Evolutionary conservation across 2,888 invertebrate genomes (phyloP).

Genomic region (Amblyjoppa proteus): DNA sequence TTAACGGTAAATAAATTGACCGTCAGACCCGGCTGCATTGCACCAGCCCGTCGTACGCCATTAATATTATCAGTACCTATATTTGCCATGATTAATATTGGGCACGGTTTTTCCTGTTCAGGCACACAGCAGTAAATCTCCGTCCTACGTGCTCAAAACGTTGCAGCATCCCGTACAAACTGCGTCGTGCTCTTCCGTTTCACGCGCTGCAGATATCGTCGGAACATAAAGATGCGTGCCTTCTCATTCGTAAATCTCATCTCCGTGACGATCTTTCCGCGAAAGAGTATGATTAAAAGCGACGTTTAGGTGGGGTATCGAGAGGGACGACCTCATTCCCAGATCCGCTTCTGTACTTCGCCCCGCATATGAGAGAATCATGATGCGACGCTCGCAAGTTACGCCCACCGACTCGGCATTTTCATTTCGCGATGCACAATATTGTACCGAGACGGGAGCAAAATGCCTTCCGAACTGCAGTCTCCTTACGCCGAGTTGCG

Average conservation of each 20-base stretch:
- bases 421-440: conserved; percentile 48
- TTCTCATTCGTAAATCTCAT: conserved; percentile 3
- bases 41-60: not conserved
- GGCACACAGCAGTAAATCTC: not conserved
- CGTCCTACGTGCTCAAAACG: not conserved
- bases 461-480: conserved; percentile 1
- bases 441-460: not conserved
- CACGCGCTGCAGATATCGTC: not conserved
- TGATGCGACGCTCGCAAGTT: not conserved
- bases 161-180: not conserved
- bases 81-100: not conserved
- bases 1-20: not conserved
- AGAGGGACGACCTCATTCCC: not conserved
- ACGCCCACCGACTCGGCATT: not conserved
- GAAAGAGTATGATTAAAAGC: conserved; percentile 41
- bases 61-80: not conserved
- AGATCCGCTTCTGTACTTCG: not conserved
- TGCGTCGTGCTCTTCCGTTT: not conserved
- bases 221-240: not conserved
- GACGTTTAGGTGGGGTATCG: conserved; percentile 12
- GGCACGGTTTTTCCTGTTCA: not conserved
- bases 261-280: not conserved
- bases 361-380: not conserved
- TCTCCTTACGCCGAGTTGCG: conserved; percentile 6
- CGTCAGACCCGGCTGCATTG: not conserved